Conservation (phyloP, 1,140 invertebrate genomes). For the Sinonovacula constricta region DNA sequence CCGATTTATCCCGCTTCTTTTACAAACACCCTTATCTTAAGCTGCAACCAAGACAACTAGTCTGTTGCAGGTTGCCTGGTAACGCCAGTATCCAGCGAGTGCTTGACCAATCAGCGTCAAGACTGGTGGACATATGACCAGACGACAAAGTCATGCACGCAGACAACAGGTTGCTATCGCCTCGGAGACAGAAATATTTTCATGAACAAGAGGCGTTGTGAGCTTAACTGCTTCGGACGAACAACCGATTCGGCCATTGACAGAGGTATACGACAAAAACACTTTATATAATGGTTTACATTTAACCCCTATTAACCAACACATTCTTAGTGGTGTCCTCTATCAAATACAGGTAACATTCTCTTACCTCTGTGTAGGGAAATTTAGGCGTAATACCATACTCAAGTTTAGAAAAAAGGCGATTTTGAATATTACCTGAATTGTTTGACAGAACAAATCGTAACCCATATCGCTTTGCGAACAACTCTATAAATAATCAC, state of each 20-base stretch:
- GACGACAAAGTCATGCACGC: conserved; percentile 1
- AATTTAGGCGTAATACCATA: neutral
- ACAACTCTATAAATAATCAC: too few species aligned
- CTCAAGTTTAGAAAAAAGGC: too few species aligned
- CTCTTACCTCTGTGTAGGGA: neutral
- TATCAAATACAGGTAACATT: neutral
- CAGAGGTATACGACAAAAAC: conserved; percentile 7
- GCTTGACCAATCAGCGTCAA: conserved; percentile 18
- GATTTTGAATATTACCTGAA: too few species aligned
- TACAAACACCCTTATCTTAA: too few species aligned
- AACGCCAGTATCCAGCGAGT: neutral
- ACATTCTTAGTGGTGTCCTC: neutral
- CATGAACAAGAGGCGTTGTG: conserved; percentile 13
- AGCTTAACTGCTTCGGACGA: conserved; percentile 22
- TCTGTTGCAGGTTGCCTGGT: conserved; percentile 18
- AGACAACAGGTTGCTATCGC: conserved; percentile 30
- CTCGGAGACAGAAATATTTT: conserved; percentile 22
- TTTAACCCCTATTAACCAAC: neutral
- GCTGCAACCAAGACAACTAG: too few species aligned
- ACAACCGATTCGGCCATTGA: neutral
- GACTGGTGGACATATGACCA: conserved; percentile 32
- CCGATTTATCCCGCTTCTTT: too few species aligned
- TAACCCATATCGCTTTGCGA: too few species aligned
- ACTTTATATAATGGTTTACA: neutral
- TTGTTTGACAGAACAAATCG: too few species aligned